phyloP scores from a whole-genome alignment of 2,888 invertebrate genomes.

The Archaeoteleia sp. region DNA sequence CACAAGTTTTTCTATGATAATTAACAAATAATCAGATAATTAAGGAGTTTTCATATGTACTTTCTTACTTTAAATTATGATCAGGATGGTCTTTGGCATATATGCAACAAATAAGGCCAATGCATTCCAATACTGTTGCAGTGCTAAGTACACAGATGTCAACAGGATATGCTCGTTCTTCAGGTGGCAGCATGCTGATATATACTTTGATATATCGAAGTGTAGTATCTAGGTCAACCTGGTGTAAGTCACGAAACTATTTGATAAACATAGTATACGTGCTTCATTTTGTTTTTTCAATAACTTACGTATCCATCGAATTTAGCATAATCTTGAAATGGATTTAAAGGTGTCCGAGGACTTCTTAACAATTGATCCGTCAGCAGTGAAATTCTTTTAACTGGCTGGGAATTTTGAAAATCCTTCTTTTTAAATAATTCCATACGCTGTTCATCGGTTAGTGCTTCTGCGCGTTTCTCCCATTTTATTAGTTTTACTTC shows the following conservation, averaged over 20 bases:
- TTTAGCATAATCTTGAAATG: slow-evolving; percentile 91
- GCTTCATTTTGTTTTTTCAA: neutral
- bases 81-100: slow-evolving; percentile 76
- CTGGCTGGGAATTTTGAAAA: slow-evolving; percentile 58
- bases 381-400: slow-evolving; percentile 79
- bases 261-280: too few relatives aligned
- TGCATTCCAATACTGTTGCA: slow-evolving; percentile 92
- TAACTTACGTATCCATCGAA: slow-evolving; percentile 86
- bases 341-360: slow-evolving; percentile 87
- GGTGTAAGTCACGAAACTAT: neutral
- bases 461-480: slow-evolving; percentile 77
- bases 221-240: slow-evolving; percentile 84
- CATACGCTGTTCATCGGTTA: slow-evolving; percentile 78
- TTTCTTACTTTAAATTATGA: slow-evolving; percentile 73
- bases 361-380: slow-evolving; percentile 86
- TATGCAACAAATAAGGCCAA: slow-evolving; percentile 94
- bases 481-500: slow-evolving; percentile 86
- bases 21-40: slow-evolving; percentile 15
- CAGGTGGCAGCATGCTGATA: slow-evolving; percentile 89
- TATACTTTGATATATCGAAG: slow-evolving; percentile 92
- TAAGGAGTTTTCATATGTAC: too few relatives aligned
- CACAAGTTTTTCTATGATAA: slow-evolving; percentile 3
- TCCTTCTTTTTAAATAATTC: slow-evolving; percentile 79
- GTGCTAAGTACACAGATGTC: slow-evolving; percentile 86
- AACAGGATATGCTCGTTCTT: slow-evolving; percentile 89